A percentile compares a stretch with the other conserved stretches of the same genome.
Evolutionary conservation across 2,797 vertebrate species (phyloP).

Genomic region (Dallia pectoralis): DNA sequence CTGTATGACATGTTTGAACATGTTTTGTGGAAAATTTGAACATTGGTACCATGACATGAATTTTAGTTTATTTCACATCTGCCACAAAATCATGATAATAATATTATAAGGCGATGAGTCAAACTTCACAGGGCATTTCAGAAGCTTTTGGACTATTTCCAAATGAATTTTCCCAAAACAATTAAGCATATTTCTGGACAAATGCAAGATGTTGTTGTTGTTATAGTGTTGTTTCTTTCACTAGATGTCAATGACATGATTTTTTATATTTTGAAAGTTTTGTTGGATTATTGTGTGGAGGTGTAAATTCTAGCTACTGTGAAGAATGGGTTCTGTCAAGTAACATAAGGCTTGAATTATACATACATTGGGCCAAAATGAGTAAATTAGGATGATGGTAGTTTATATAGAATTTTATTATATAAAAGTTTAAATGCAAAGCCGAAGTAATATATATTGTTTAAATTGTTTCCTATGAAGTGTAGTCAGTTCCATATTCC

Average conservation of each 20-base stretch:
- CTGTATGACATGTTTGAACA: too few species aligned
- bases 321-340: conserved; percentile 29
- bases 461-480: conserved; percentile 46
- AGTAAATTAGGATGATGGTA: conserved; percentile 18
- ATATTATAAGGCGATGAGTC: too few species aligned
- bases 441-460: not conserved
- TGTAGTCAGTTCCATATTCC: conserved; percentile 55
- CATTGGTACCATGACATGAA: too few species aligned
- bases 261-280: conserved; percentile 33
- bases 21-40: too few species aligned
- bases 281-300: conserved; percentile 42
- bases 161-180: too few species aligned
- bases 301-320: conserved; percentile 18
- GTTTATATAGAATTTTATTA: conserved; percentile 31
- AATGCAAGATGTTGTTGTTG: conserved; percentile 16
- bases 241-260: conserved; percentile 42
- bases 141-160: too few species aligned
- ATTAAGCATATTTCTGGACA: too few species aligned
- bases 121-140: too few species aligned
- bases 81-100: too few species aligned
- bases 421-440: conserved; percentile 31
- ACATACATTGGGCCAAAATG: conserved; percentile 69
- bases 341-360: conserved; percentile 43
- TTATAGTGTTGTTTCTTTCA: conserved; percentile 38
- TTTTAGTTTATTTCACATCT: too few species aligned